Evolutionary conservation across 2,888 invertebrate species (phyloP).

Genomic region (Drosophila anomalata): DNA sequence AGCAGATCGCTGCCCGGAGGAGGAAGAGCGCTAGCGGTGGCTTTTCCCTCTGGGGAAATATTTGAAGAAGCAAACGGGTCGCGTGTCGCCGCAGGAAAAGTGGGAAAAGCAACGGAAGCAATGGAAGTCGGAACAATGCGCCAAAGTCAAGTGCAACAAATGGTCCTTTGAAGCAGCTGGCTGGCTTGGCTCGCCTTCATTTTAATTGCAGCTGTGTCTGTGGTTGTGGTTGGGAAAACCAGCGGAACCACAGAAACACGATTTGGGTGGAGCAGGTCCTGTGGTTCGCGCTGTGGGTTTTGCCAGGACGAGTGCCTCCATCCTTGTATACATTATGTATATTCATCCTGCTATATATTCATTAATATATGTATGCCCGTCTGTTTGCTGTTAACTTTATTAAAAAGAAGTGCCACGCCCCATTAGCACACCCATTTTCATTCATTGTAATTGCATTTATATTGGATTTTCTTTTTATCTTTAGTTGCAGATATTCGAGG

Average conservation of each 20-base stretch:
- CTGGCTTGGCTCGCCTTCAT: constrained; percentile 48
- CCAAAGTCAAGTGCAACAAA: constrained; percentile 55
- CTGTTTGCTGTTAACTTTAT: constrained; percentile 26
- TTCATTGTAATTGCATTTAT: constrained; percentile 20
- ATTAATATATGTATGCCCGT: neutral
- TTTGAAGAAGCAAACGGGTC: constrained; percentile 26
- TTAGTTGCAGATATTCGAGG: neutral
- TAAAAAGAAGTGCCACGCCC: constrained; percentile 30
- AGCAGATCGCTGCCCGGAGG: neutral
- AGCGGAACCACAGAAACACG: constrained; percentile 48
- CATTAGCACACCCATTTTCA: constrained; percentile 9
- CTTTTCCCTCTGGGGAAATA: constrained; percentile 8
- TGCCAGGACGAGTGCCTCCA: constrained; percentile 28
- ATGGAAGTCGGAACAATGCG: constrained; percentile 35
- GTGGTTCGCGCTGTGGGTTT: constrained; percentile 27
- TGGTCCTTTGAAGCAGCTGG: constrained; percentile 54
- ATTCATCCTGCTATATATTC: neutral
- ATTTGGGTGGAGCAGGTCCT: constrained; percentile 20
- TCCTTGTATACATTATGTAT: neutral
- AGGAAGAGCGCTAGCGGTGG: constrained; percentile 1
- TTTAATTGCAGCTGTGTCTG: constrained; percentile 64
- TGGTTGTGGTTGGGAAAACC: constrained; percentile 25
- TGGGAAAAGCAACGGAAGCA: constrained; percentile 49
- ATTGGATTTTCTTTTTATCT: neutral
- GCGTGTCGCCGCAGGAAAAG: constrained; percentile 25